Conservation (phyloP, 2,888 invertebrate species). For the Drosophila emarginata region DNA sequence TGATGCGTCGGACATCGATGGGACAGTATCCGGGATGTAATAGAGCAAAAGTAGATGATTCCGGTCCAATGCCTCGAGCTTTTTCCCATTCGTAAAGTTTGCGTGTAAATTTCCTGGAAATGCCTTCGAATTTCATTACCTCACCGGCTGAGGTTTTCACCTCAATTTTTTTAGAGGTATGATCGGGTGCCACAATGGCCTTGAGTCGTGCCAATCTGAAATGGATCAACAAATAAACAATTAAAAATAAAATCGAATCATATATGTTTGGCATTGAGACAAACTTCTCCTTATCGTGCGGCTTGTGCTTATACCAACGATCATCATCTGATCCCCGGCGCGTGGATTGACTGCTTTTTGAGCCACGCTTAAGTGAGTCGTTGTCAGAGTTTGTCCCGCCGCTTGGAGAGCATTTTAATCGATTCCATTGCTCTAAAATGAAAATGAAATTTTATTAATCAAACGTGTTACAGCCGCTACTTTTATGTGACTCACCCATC, state of each 20-base stretch:
- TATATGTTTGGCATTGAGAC: conserved; percentile 55
- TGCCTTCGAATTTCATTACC: conserved; percentile 92
- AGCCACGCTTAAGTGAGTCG: conserved; percentile 78
- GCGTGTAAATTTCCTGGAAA: conserved; percentile 93
- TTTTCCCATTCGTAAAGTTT: conserved; percentile 96
- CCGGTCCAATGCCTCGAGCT: conserved; percentile 92
- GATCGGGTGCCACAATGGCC: conserved; percentile 84
- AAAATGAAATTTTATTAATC: background rate
- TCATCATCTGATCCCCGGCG: conserved; percentile 77
- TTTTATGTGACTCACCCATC: conserved; percentile 84
- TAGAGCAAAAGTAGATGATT: conserved; percentile 92
- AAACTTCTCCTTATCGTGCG: conserved; percentile 86
- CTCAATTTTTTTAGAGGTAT: conserved; percentile 87
- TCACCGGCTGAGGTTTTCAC: conserved; percentile 91
- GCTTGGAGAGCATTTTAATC: conserved; percentile 86
- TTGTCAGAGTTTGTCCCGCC: conserved; percentile 83
- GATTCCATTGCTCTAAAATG: conserved; percentile 89
- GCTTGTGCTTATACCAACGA: conserved; percentile 85
- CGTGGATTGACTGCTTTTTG: conserved; percentile 64
- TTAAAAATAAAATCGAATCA: background rate
- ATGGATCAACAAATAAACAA: background rate
- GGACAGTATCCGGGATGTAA: conserved; percentile 85
- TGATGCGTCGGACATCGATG: conserved; percentile 80
- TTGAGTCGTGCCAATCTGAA: conserved; percentile 80
- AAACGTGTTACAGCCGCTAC: background rate